Base-by-base conservation (phyloP, 2,797 vertebrate species). In the Rhodeus uyekii region DNA sequence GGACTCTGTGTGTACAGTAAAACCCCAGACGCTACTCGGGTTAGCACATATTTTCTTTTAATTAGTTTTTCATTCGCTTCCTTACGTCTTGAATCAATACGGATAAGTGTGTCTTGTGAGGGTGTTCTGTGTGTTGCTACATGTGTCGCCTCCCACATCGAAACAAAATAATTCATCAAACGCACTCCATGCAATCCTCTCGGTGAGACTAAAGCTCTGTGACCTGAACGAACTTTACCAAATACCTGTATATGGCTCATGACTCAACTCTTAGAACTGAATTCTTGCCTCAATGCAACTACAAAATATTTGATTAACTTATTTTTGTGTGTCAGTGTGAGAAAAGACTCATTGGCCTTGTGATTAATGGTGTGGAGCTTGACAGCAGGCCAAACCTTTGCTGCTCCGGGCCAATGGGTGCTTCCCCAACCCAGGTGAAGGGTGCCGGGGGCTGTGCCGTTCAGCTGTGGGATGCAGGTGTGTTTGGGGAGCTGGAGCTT, bases 21-120 rank as follows among this genome's bases (percentile, higher is more conserved):
- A 92, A 88, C 90, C 88, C 86, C 86, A 91, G 90, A 92, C 88
- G 92, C 88, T 86, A 55, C 87, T 58, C 69, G 91, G 92, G 91
- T 93, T 92, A 91, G 87, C 89, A 87, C 87, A 78, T 95, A 92
- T 95, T 95, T 94, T 95, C 90, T 90, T 95, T 95, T 94, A 89
- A 95, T 95, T 94, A 93, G 86, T 93, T 94, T 95, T 93, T 94
- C 90, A 94, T 93, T 93, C 89, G 87, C 86, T 68, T 87, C 86
- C 78, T 81, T 88, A 90, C 90, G 88, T 84, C 85, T 87, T 85
- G 84, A 90, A 89, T 94, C 90, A 92, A 89, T 89, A 89, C 18
- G 39, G 86, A 87, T 84, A 90, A 92, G 92, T 87, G 90, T 86
- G 81, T 86, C 76, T 79, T 86, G 87, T 77, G 85, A 86, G 83